phyloP scores from a whole-genome alignment of 2,797 vertebrate species.

The Cirrhinus mrigala region DNA sequence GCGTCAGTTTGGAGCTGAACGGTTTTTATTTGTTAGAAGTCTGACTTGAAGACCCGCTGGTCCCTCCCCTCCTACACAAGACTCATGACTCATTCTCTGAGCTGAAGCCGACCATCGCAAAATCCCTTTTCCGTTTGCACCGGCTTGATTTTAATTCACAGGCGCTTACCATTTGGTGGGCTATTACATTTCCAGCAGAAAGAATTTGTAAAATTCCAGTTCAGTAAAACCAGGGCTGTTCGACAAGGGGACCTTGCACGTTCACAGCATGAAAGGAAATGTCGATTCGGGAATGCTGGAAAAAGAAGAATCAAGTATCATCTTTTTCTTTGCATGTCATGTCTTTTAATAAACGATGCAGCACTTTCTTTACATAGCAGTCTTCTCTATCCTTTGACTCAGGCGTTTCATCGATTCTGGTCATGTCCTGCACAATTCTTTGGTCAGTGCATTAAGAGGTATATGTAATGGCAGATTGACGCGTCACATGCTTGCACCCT shows the following conservation, averaged over 20 bases:
- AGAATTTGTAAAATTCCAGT: background rate
- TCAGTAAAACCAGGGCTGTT: constrained; percentile 16
- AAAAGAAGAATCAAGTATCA: background rate
- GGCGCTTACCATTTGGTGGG: background rate
- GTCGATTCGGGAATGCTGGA: background rate
- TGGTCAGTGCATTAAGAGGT: constrained; percentile 35
- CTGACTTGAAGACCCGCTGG: constrained; percentile 49
- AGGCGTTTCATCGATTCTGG: constrained; percentile 18
- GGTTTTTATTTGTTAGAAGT: constrained; percentile 54
- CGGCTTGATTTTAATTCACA: constrained; percentile 46
- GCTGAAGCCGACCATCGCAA: constrained; percentile 29
- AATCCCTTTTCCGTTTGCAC: constrained; percentile 22
- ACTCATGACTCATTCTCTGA: constrained; percentile 54
- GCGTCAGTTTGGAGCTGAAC: constrained; percentile 30
- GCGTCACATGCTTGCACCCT: constrained; percentile 53
- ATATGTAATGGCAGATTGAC: constrained; percentile 55
- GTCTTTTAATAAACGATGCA: constrained; percentile 12
- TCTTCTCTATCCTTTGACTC: background rate
- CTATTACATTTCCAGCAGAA: constrained; percentile 2
- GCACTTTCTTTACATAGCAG: background rate
- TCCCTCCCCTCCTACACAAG: constrained; percentile 53
- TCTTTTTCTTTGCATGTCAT: background rate
- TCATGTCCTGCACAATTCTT: constrained; percentile 5
- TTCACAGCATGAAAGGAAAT: background rate
- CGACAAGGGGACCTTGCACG: background rate